Base-by-base conservation (phyloP, 2,888 invertebrate species). In the Euspilapteryx auroguttella region DNA sequence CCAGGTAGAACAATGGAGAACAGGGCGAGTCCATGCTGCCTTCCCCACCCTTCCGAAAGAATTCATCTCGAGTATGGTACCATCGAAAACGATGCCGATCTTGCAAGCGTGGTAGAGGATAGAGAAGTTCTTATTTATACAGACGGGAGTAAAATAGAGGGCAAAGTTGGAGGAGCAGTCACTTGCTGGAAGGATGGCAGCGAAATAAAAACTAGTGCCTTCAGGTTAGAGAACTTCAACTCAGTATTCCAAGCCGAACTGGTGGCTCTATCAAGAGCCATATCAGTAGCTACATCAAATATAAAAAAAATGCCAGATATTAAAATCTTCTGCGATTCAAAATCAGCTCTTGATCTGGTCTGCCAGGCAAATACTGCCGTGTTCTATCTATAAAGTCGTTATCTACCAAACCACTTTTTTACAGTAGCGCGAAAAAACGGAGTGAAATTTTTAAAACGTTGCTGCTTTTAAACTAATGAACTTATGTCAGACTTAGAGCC, bases 111-210 rank as follows among this genome's bases (percentile, higher is more conserved):
- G 3, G 4, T 6, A n/a, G 17, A 9, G 4, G 12, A 10, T 10
- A 5, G n/a, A 10, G 15, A n/a, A 14, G 7, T 14, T 3, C 4
- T 3, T 9, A 11, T 27, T 5, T 27, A 12, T 11, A 27, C 27
- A 3, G 27, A 27, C n/a, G 27, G 27, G 8, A 21, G 27, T 13
- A 17, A 27, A 10, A 27, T 27, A 9, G 27, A 20, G 5, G 27
- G 27, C 2, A 5, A 7, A 9, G 21, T 27, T 2, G 27, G 27
- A 8, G 27, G 8, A 10, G 27, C 17, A 4, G 12, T 7, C 12
- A 12, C 27, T 4, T 17, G 17, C 17, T 27, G 27, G 27, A 3
- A 6, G 3, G 20, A 20, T 5, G 20, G 20, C 20, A 20, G 5
- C 6, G 20, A 20, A 20, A 20, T 20, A 5, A 20, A 20, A 8